Percentiles rank a stretch among this genome's conserved stretches.
Conservation (phyloP, 1,140 invertebrate species). For the Lasaia peninsularis region DNA sequence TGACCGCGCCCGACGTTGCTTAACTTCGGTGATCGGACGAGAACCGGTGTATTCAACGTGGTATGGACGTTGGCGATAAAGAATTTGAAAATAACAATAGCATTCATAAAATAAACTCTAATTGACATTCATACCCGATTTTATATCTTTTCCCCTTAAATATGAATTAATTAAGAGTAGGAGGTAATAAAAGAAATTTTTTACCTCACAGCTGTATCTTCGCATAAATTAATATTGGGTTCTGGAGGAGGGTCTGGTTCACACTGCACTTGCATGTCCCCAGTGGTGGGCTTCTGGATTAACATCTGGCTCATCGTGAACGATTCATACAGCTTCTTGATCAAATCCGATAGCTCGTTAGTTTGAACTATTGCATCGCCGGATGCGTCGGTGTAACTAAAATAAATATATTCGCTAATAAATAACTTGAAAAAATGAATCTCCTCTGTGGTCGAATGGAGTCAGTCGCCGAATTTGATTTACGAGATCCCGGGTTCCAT, state of each 20-base stretch:
- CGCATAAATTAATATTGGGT: neutral
- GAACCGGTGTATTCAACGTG: slow-evolving; percentile 43
- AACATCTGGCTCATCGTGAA: neutral
- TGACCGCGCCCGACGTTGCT: slow-evolving; percentile 38
- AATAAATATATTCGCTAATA: no score
- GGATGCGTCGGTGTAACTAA: neutral
- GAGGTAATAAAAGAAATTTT: no score
- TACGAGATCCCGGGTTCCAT: no score
- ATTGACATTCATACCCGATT: no score
- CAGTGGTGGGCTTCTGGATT: slow-evolving; percentile 17
- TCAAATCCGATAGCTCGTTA: neutral
- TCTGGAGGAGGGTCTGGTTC: neutral
- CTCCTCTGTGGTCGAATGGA: no score
- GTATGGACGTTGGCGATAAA: slow-evolving; percentile 40
- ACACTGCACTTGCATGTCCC: slow-evolving; percentile 41
- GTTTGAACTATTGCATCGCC: neutral
- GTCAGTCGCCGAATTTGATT: no score
- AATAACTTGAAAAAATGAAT: no score
- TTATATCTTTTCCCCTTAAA: no score
- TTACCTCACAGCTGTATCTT: neutral
- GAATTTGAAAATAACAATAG: neutral
- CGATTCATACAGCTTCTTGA: neutral
- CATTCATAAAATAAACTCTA: no score
- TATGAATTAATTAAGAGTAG: neutral
- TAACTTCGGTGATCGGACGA: slow-evolving; percentile 40